Conservation (phyloP, 2,113 vertebrate genomes). For the Henicopernis longicauda region DNA sequence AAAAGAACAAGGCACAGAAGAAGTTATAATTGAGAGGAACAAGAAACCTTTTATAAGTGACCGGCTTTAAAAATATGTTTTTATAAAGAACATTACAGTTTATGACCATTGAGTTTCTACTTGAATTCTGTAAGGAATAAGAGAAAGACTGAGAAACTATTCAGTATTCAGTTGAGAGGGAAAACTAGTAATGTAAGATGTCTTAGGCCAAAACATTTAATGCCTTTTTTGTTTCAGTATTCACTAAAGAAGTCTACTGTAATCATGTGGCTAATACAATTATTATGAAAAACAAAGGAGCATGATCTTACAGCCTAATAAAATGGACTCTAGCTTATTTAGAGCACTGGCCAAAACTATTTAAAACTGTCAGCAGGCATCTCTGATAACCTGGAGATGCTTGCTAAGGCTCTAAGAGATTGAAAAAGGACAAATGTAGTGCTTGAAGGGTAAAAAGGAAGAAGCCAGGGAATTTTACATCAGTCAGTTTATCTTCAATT, state of each 20-base stretch:
- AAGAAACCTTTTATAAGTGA: background rate
- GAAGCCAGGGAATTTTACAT: background rate
- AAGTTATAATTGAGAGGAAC: background rate
- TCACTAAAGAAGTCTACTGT: background rate
- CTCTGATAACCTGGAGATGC: background rate
- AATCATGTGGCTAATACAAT: background rate
- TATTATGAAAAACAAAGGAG: background rate
- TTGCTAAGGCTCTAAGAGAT: background rate
- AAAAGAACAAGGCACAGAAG: background rate
- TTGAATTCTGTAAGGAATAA: background rate
- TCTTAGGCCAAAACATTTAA: background rate
- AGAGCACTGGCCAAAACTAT: background rate
- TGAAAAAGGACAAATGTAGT: background rate
- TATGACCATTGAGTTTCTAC: background rate
- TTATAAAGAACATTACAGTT: background rate
- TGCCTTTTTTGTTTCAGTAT: background rate
- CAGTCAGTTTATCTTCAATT: background rate
- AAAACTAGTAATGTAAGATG: background rate
- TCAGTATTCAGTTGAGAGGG: background rate
- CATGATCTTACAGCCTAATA: background rate
- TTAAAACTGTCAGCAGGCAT: background rate
- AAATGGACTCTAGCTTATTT: background rate
- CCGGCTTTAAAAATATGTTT: background rate
- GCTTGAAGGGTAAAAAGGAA: background rate
- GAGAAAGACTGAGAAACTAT: background rate